phyloP scores from a whole-genome alignment of 2,113 vertebrate species.

The Passerina amoena region DNA sequence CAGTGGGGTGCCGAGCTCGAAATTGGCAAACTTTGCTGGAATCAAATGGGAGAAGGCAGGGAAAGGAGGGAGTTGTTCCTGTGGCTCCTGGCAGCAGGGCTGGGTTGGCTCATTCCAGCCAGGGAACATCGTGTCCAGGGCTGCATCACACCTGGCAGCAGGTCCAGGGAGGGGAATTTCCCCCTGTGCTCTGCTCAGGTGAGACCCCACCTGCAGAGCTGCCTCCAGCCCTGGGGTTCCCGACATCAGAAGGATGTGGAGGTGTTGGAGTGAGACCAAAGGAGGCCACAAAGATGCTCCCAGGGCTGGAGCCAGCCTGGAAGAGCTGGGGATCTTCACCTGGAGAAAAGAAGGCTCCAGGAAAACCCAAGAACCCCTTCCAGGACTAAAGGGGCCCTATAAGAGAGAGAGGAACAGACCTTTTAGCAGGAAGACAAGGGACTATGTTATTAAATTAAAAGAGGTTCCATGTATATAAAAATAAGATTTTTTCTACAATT shows the following conservation, averaged over 20 bases:
- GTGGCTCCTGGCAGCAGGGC: not conserved
- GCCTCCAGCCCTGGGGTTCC: rapidly evolving
- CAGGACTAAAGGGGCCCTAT: rapidly evolving
- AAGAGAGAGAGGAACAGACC: not conserved
- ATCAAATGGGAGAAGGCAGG: not conserved
- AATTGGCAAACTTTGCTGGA: not conserved
- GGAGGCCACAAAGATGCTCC: rapidly evolving
- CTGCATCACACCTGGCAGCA: not conserved
- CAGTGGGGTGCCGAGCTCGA: too few species aligned
- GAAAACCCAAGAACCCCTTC: not conserved
- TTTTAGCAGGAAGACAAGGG: not conserved
- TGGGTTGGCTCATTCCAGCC: not conserved
- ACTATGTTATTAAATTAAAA: not conserved
- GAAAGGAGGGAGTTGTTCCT: not conserved
- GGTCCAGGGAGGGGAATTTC: not conserved
- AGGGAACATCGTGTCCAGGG: rapidly evolving
- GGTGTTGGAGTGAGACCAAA: rapidly evolving
- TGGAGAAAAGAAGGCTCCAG: rapidly evolving
- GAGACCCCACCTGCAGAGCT: not conserved
- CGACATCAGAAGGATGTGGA: rapidly evolving
- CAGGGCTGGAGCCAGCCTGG: not conserved
- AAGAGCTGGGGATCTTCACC: not conserved
- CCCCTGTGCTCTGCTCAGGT: rapidly evolving
- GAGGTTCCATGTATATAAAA: not conserved
- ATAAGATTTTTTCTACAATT: rapidly evolving